phyloP scores from a whole-genome alignment of 2,797 vertebrate genomes.

The Kryptolebias ocellatus region DNA sequence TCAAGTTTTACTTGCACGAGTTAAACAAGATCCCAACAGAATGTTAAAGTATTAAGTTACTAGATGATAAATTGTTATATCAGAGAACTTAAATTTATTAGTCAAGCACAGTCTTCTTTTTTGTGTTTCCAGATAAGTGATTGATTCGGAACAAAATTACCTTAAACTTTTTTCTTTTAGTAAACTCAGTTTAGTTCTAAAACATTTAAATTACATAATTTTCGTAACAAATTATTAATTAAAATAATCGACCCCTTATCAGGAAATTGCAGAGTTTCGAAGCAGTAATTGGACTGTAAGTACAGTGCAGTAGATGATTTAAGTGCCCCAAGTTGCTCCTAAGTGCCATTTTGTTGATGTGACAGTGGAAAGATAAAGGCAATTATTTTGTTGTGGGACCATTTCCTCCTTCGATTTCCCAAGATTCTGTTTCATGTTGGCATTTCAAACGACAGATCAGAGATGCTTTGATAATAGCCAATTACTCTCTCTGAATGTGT shows the following conservation, averaged over 20 bases:
- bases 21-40: background rate
- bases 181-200: constrained; percentile 55
- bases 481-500: constrained; percentile 53
- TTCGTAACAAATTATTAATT: constrained; percentile 57
- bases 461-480: constrained; percentile 67
- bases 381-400: constrained; percentile 58
- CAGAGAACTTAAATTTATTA: constrained; percentile 12
- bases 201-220: constrained; percentile 49
- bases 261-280: constrained; percentile 38
- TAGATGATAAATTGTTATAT: constrained; percentile 10
- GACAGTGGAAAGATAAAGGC: constrained; percentile 50
- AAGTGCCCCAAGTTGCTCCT: constrained; percentile 41
- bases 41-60: background rate
- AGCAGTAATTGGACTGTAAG: constrained; percentile 51
- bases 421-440: constrained; percentile 53
- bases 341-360: constrained; percentile 40
- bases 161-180: constrained; percentile 34
- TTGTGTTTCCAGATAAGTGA: constrained; percentile 30
- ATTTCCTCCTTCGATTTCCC: constrained; percentile 50
- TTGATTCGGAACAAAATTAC: constrained; percentile 46
- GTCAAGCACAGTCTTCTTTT: background rate
- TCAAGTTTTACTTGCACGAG: background rate
- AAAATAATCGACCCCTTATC: constrained; percentile 41
- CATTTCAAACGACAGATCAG: constrained; percentile 58
- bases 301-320: constrained; percentile 48